phyloP scores from a whole-genome alignment of 2,113 vertebrate species.

The Cyprinus carpio region DNA sequence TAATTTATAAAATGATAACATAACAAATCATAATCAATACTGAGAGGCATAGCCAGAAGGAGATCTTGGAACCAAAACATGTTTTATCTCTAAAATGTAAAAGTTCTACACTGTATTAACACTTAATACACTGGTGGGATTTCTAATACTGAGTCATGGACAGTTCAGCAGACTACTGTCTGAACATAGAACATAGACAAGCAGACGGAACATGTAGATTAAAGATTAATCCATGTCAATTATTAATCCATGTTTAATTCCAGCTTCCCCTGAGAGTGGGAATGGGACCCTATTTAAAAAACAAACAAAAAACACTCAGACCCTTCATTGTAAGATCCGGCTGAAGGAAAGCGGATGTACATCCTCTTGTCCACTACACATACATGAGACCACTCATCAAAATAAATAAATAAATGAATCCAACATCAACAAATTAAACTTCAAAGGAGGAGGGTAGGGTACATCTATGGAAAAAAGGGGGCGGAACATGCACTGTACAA shows the following conservation, averaged over 20 bases:
- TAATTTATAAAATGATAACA: neutral
- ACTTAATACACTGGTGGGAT: slow-evolving; percentile 59
- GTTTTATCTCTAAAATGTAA: neutral
- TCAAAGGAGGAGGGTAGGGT: neutral
- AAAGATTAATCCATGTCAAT: slow-evolving; percentile 80
- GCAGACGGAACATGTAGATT: slow-evolving; percentile 71
- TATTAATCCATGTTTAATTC: slow-evolving; percentile 82
- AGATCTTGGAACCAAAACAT: neutral
- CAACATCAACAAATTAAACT: slow-evolving; percentile 39
- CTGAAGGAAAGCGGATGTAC: slow-evolving; percentile 69
- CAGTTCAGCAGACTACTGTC: slow-evolving; percentile 68
- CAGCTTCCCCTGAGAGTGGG: slow-evolving; percentile 67
- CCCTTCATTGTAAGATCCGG: slow-evolving; percentile 72
- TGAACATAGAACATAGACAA: slow-evolving; percentile 74
- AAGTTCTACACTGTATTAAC: slow-evolving; percentile 1
- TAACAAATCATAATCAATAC: neutral
- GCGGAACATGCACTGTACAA: neutral
- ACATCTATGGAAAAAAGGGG: neutral
- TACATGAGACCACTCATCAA: slow-evolving; percentile 70
- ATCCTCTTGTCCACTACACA: slow-evolving; percentile 67
- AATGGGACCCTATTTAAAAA: slow-evolving; percentile 64
- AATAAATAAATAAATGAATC: slow-evolving; percentile 52
- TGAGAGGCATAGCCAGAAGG: neutral
- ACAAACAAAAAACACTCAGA: slow-evolving; percentile 63
- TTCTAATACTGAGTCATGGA: slow-evolving; percentile 60